Conservation (phyloP, 2,797 vertebrate species). For the Rhabdomys pumilio region DNA sequence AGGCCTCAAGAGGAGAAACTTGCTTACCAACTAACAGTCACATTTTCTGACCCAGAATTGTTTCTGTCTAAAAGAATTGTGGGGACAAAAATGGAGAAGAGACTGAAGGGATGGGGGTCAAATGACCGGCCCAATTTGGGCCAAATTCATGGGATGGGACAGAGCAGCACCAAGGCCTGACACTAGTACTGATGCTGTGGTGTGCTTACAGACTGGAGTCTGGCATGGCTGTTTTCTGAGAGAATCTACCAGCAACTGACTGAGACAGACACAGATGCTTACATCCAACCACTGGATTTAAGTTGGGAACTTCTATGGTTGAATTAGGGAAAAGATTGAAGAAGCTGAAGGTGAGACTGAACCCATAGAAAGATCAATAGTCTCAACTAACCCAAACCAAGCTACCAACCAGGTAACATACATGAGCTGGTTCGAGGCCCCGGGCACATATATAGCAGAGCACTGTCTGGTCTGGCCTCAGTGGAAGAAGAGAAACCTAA, state of each 20-base stretch:
- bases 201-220: background rate
- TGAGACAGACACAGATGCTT: background rate
- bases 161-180: background rate
- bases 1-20: background rate
- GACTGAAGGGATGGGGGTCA: background rate
- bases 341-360: background rate
- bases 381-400: background rate
- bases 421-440: background rate
- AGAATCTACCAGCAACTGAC: background rate
- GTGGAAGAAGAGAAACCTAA: background rate
- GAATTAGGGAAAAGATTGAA: background rate
- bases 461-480: background rate
- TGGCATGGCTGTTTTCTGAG: background rate
- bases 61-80: background rate
- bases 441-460: background rate
- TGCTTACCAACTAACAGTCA: background rate
- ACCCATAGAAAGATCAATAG: background rate
- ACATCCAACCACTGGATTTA: background rate
- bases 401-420: background rate
- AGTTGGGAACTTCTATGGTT: background rate
- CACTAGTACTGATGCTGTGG: background rate
- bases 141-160: background rate
- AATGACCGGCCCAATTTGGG: background rate
- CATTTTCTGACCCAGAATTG: background rate
- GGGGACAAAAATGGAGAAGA: background rate